phyloP scores from a whole-genome alignment of 2,113 vertebrate genomes.

The Gavia stellata region DNA sequence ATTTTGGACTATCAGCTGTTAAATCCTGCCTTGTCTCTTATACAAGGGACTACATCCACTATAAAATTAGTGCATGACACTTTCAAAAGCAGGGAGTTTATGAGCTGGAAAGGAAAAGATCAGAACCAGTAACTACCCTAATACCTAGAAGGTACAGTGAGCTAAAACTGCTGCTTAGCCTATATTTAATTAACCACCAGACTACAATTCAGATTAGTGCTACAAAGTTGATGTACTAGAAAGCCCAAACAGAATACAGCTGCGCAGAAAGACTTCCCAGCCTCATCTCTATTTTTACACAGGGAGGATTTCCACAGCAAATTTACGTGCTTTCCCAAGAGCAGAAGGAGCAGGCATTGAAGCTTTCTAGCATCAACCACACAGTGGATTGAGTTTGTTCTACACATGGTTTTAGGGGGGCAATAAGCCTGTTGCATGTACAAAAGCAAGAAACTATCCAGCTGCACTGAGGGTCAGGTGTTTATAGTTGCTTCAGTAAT shows the following conservation, averaged over 20 bases:
- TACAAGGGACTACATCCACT: neutral
- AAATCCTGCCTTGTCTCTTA: neutral
- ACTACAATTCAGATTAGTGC: neutral
- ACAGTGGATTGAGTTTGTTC: neutral
- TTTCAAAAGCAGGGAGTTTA: neutral
- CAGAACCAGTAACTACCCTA: neutral
- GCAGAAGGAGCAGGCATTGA: neutral
- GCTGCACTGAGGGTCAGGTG: neutral
- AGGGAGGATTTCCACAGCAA: neutral
- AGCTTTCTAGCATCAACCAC: neutral
- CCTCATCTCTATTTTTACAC: neutral
- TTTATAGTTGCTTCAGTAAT: neutral
- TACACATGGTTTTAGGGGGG: neutral
- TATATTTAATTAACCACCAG: accelerated
- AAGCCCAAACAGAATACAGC: neutral
- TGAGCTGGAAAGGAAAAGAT: neutral
- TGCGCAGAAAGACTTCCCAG: neutral
- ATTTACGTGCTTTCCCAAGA: neutral
- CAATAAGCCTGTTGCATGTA: neutral
- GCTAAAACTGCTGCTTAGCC: neutral
- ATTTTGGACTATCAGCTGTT: neutral
- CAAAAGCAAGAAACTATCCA: neutral
- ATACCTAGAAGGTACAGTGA: neutral
- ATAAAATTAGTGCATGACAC: neutral
- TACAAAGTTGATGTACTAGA: neutral